Percentiles rank a stretch among this genome's conserved stretches.
phyloP scores from a whole-genome alignment of 2,888 invertebrate genomes.

The Ormia ochracea region DNA sequence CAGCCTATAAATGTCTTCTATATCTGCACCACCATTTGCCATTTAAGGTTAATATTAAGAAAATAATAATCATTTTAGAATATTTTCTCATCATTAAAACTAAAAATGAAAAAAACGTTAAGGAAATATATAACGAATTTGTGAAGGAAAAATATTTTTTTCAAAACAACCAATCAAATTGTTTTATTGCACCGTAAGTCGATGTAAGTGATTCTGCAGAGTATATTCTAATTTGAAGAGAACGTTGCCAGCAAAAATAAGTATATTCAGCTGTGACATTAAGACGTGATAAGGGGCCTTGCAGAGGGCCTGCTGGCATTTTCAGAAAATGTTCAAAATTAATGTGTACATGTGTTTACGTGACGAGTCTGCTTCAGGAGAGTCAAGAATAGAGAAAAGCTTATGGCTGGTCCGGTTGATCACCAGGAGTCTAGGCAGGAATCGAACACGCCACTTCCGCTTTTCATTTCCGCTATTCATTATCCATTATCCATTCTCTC shows the following conservation, averaged over 20 bases:
- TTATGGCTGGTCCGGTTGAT: too few relatives aligned
- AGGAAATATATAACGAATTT: conserved; percentile 16
- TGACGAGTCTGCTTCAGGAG: too few relatives aligned
- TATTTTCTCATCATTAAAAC: conserved; percentile 51
- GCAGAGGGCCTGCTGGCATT: background rate
- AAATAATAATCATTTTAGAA: conserved; percentile 20
- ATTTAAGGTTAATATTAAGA: conserved; percentile 51
- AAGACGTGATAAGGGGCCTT: background rate
- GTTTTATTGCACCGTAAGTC: conserved; percentile 21
- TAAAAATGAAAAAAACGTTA: conserved; percentile 4
- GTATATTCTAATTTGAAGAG: conserved; percentile 1
- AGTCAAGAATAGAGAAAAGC: too few relatives aligned
- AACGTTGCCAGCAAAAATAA: background rate
- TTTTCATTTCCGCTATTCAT: too few relatives aligned
- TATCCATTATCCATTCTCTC: too few relatives aligned
- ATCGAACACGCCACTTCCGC: too few relatives aligned
- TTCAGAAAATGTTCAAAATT: too few relatives aligned
- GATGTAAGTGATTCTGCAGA: background rate
- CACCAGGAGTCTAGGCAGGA: too few relatives aligned
- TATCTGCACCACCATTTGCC: conserved; percentile 11
- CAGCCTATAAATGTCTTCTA: conserved; percentile 33
- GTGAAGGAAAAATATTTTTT: conserved; percentile 32
- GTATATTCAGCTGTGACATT: background rate
- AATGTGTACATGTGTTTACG: too few relatives aligned
- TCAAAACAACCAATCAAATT: conserved; percentile 55